Conservation (phyloP, 2,113 vertebrate species). For the Neogale vison region DNA sequence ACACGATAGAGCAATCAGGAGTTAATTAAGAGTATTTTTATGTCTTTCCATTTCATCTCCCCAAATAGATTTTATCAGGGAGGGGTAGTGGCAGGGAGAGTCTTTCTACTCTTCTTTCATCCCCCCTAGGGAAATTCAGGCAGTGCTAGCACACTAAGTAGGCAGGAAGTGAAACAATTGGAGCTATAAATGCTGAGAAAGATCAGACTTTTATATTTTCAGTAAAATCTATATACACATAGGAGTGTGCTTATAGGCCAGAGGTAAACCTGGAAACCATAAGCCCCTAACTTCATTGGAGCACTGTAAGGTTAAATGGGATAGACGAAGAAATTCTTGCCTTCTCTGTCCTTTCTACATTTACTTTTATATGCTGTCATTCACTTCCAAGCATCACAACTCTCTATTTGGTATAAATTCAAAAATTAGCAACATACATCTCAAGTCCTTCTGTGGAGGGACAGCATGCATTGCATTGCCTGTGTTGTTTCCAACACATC, state of each 20-base stretch:
- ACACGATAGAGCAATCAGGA: not conserved
- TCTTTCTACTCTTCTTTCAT: not conserved
- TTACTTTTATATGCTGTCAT: not conserved
- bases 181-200: not conserved
- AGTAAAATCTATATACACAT: not conserved
- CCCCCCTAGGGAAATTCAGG: not conserved
- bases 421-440: not conserved
- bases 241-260: not conserved
- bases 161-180: not conserved
- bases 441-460: not conserved
- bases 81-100: not conserved
- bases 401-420: not conserved
- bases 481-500: not conserved
- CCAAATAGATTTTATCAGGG: not conserved
- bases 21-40: not conserved
- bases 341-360: not conserved
- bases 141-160: not conserved
- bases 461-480: not conserved
- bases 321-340: not conserved
- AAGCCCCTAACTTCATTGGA: not conserved
- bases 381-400: not conserved
- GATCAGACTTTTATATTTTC: constrained; percentile 15
- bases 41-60: not conserved
- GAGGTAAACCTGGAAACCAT: too few relatives aligned
- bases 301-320: not conserved